phyloP scores from a whole-genome alignment of 2,113 vertebrate genomes.

The Oreotragus oreotragus region DNA sequence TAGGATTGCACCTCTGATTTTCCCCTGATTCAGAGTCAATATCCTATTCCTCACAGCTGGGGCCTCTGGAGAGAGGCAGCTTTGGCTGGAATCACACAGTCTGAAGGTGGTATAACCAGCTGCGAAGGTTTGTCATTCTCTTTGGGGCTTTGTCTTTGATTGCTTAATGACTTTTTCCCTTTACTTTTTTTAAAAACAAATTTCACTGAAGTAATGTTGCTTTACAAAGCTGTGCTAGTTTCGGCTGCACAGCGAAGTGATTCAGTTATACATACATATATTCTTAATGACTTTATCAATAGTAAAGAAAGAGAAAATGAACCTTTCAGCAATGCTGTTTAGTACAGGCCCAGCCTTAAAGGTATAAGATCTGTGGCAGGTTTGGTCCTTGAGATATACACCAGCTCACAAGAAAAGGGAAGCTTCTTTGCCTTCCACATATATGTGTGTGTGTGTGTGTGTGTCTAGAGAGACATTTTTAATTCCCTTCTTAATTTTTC shows the following conservation, averaged over 20 bases:
- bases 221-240: background rate
- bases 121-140: background rate
- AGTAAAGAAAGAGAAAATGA: background rate
- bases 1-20: background rate
- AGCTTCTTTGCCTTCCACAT: background rate
- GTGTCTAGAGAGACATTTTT: no score
- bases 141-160: background rate
- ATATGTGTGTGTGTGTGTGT: background rate
- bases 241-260: background rate
- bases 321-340: background rate
- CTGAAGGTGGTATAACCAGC: background rate
- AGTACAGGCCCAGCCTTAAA: background rate
- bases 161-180: background rate
- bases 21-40: background rate
- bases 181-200: background rate
- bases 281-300: background rate
- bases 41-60: slow-evolving; percentile 40
- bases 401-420: background rate
- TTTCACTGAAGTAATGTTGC: background rate
- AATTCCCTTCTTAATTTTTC: background rate
- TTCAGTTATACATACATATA: background rate
- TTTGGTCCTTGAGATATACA: background rate
- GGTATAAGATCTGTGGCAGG: background rate
- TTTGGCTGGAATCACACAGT: background rate
- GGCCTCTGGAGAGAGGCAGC: background rate